Percentiles rank a stretch among this genome's conserved stretches.
phyloP scores from a whole-genome alignment of 2,113 vertebrate genomes.

The Callopanchax toddi region DNA sequence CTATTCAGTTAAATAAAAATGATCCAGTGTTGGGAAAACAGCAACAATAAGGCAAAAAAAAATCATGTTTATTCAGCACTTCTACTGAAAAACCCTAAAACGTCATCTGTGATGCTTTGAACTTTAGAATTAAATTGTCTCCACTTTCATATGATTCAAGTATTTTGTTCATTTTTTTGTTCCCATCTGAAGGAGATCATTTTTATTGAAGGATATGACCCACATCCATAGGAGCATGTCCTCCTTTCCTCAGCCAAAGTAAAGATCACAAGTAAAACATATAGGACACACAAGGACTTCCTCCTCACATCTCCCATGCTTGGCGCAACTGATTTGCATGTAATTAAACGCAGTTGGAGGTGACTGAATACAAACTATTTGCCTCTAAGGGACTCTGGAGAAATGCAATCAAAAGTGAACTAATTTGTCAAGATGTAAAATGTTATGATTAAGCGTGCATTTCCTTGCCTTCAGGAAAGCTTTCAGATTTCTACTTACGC shows the following conservation, averaged over 20 bases:
- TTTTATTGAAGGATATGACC: constrained; percentile 6
- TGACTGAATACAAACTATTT: constrained; percentile 66
- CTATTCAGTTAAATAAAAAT: constrained; percentile 13
- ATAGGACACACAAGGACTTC: constrained; percentile 4
- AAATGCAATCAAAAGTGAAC: constrained; percentile 78
- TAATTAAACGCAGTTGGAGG: constrained; percentile 58
- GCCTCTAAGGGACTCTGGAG: constrained; percentile 64
- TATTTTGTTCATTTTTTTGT: not conserved
- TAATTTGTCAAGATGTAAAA: constrained; percentile 63
- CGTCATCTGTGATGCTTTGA: not conserved
- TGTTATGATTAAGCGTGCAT: constrained; percentile 68
- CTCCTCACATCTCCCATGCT: constrained; percentile 11
- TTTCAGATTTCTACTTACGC: constrained; percentile 44
- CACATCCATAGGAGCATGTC: not conserved
- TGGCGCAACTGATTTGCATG: constrained; percentile 40
- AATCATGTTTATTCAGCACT: not conserved
- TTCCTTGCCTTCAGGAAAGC: constrained; percentile 51
- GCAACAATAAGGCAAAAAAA: constrained; percentile 1
- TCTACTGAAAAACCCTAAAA: not conserved
- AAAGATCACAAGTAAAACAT: not conserved
- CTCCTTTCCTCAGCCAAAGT: constrained; percentile 6
- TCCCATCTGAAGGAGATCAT: not conserved
- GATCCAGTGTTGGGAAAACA: constrained; percentile 20
- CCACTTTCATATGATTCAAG: not conserved
- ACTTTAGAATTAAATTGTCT: too few relatives aligned